Evolutionary conservation across 2,888 invertebrate species (phyloP), one percentile per base, ranked within the genome.

Genomic region (Callosobruchus maculatus): DNA sequence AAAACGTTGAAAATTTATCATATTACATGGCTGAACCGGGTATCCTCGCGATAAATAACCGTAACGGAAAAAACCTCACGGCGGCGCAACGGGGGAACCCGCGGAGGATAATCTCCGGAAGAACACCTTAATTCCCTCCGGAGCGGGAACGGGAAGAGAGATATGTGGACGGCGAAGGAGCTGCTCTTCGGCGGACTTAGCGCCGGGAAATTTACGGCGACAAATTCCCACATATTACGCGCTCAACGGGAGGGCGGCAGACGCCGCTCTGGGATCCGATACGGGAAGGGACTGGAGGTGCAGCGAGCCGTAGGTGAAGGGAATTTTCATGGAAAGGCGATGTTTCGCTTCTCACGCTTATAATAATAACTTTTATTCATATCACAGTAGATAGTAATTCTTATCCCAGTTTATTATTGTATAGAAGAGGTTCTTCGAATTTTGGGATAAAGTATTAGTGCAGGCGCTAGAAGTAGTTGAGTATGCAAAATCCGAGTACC

Each of bases 141-240:
- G 49, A 18, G 18, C 49, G 49, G 49, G 49, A 49, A 49, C 49
- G 49, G 13, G 49, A 49, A 76, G 78, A 75, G 77, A 73, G 77
- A 49, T 49, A 49, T 49, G 49, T 49, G 49, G 49, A 49, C 49
- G 49, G 13, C 49, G 49, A 3, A 49, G 49, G 49, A 49, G 49
- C 49, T 18, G 49, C 13, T 49, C 49, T 49, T 49, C 3, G 30
- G 13, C 4, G 49, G 83, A 82, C 81, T 80, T 80, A 79, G 83
- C 82, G 84, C 49, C 18, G 49, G 49, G 13, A 49, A 85, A 86
- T 86, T 86, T 86, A 86, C 84, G 82, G 84, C 84, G 85, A 85
- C 85, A 85, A 85, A 85, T 86, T 85, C 84, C 84, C 84, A 85
- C 86, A 85, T 84, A 85, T 85, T 85, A 85, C 84, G 80, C 83